Percentiles rank a stretch among this genome's conserved stretches.
phyloP scores from a whole-genome alignment of 2,888 invertebrate genomes.

The Alviniconcha strummeri region DNA sequence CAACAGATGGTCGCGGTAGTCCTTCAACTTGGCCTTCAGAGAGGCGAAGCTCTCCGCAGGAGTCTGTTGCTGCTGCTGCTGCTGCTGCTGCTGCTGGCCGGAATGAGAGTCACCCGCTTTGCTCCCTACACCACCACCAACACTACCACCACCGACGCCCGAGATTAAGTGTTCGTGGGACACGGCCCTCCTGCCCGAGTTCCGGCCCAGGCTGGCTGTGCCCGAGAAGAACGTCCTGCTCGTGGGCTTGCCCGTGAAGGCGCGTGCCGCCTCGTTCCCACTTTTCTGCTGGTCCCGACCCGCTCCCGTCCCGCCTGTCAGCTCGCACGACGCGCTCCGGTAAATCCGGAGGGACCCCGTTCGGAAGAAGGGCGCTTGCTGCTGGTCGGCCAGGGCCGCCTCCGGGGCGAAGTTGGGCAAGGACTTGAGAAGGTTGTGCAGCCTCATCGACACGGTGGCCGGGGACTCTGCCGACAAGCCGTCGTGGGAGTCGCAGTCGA shows the following conservation, averaged over 20 bases:
- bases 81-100: neutral
- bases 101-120: no score
- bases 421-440: conserved; percentile 60
- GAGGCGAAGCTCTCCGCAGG: conserved; percentile 51
- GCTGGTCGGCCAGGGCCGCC: conserved; percentile 26
- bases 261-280: neutral
- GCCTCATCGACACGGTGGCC: conserved; percentile 63
- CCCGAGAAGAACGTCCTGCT: conserved; percentile 22
- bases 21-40: conserved; percentile 65
- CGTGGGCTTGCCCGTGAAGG: neutral
- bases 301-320: neutral
- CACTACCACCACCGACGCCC: neutral
- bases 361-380: conserved; percentile 20
- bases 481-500: conserved; percentile 3
- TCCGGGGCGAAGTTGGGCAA: conserved; percentile 49
- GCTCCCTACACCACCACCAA: neutral
- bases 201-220: conserved; percentile 24
- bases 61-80: neutral
- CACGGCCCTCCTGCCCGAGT: conserved; percentile 4
- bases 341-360: conserved; percentile 39
- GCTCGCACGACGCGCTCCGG: conserved; percentile 44
- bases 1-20: conserved; percentile 59
- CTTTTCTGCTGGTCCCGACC: neutral
- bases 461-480: conserved; percentile 53
- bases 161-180: conserved; percentile 5